Conservation (phyloP, 2,113 vertebrate genomes). For the Silurus meridionalis region DNA sequence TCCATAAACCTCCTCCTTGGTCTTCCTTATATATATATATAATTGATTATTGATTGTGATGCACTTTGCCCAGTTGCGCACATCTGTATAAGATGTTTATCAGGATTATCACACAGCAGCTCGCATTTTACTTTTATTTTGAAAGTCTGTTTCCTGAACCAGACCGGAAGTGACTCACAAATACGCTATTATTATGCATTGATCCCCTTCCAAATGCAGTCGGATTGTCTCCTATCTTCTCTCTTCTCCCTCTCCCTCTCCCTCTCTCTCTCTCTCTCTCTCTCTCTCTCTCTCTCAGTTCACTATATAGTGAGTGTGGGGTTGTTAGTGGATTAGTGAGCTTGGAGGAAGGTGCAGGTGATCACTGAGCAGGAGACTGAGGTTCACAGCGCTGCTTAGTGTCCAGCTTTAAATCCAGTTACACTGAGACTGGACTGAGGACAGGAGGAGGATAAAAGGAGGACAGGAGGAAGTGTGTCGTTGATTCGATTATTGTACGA, state of each 20-base stretch:
- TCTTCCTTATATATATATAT: no score
- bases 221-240: no score
- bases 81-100: neutral
- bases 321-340: neutral
- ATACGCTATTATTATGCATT: neutral
- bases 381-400: no score
- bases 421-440: no score
- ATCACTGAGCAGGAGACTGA: neutral
- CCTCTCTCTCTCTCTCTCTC: neutral
- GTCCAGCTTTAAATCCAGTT: no score
- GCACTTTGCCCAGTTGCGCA: no score
- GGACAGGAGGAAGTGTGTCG: no score
- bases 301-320: neutral
- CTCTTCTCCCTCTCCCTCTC: no score
- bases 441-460: no score
- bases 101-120: neutral
- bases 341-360: neutral
- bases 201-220: neutral
- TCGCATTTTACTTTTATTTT: neutral
- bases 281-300: neutral
- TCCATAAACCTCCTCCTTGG: no score
- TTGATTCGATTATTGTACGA: no score
- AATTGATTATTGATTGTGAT: no score
- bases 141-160: neutral
- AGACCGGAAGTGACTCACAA: neutral